A percentile compares a stretch with the other conserved stretches of the same genome.
Evolutionary conservation across 2,113 vertebrate genomes (phyloP).

Genomic region (Ameiurus melas): DNA sequence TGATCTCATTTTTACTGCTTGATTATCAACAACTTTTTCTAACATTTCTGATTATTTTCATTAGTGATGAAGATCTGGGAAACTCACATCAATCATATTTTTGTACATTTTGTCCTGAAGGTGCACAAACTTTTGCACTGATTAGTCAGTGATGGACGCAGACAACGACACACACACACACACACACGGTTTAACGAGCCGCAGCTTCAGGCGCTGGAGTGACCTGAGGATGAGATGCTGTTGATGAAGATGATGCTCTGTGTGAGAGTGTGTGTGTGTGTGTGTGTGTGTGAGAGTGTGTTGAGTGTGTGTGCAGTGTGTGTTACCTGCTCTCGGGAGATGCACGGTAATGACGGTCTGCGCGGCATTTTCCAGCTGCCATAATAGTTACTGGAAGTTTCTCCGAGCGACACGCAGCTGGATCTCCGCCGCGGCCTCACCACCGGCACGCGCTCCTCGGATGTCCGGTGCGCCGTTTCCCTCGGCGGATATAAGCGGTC

Average conservation of each 20-base stretch:
- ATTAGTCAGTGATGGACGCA: background rate
- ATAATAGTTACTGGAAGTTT: slow-evolving; percentile 80
- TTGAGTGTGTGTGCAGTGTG: slow-evolving; percentile 58
- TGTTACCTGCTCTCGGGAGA: slow-evolving; percentile 94
- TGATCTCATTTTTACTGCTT: too few species aligned
- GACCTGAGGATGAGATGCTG: background rate
- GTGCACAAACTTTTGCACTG: too few species aligned
- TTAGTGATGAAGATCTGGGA: too few species aligned
- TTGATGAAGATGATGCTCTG: slow-evolving; percentile 39
- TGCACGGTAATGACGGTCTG: slow-evolving; percentile 95
- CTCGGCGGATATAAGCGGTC: slow-evolving; percentile 74
- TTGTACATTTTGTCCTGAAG: too few species aligned
- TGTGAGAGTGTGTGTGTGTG: background rate
- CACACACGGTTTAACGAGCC: background rate
- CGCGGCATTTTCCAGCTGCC: slow-evolving; percentile 89
- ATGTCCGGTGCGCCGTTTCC: slow-evolving; percentile 67
- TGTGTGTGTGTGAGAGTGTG: slow-evolving; percentile 54
- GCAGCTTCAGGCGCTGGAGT: background rate
- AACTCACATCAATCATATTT: too few species aligned
- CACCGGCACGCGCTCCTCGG: slow-evolving; percentile 92
- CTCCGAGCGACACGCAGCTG: slow-evolving; percentile 93
- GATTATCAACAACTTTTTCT: too few species aligned
- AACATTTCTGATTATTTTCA: too few species aligned
- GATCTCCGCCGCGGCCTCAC: slow-evolving; percentile 90
- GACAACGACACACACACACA: background rate